Base-by-base conservation (phyloP, 2,113 vertebrate genomes). In the Neogobius melanostomus region DNA sequence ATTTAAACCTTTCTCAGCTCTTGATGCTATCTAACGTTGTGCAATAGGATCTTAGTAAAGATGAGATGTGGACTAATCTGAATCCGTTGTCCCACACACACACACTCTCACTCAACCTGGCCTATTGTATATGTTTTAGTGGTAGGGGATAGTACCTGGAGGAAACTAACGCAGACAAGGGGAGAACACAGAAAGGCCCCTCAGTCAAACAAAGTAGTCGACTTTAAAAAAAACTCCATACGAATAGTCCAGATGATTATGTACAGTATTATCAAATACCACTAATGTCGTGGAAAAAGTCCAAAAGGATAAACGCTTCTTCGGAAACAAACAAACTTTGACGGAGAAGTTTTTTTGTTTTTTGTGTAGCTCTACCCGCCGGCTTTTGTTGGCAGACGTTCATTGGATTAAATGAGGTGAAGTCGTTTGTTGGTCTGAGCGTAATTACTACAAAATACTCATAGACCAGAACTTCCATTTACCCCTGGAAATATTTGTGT, bases 251-350 rank as follows among this genome's bases (percentile, higher is more conserved):
- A 56, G 53, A 56, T 56, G 53, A 56, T 53, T 28, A 5, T 56
- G 9, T 42, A 7, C 46, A 2, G 46, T 47, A 77, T 77, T 75
- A 80, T 77, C 68, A 71, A 62, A 80, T 72, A 54, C 69, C 53
- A 36, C 68, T 77, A 66, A 75, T 68, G 36, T 54, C 60, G 52
- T 59, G 66, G 50, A 57, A 74, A 47, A 64, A 49, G 17, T 71
- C 3, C 12, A 11, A 61, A 44, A 68, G 66, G 59, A 75, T 74
- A 45, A 71, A 64, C n/a, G 49, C 66, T 69, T 53, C 28, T 48
- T 60, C 52, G 12, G 47, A 68, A 72, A 56, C 17, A 78, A 80
- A 75, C 21, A 71, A 65, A 80, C 66, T 12, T 42, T 44, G 57
- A 73, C 44, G 48, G 48, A 46, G 48, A 12, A 50, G 16, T 17